Base-by-base conservation (phyloP, 2,888 invertebrate species). In the Amiota minor region DNA sequence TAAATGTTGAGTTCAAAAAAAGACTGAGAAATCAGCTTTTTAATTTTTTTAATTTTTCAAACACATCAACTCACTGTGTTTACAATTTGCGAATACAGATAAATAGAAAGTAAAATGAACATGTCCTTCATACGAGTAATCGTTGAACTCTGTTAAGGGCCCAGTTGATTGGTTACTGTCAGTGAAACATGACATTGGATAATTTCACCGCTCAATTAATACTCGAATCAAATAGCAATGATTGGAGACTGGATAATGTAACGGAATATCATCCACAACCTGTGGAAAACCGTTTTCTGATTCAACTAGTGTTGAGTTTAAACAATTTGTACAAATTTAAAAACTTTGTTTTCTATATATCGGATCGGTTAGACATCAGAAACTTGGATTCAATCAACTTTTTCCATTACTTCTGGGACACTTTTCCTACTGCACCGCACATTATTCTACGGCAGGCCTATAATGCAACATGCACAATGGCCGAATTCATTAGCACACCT, bases 301-400 rank as follows among this genome's bases (percentile, higher is more conserved):
- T 86, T 4, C 72, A 84, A 2, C 46, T 87, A 9, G 49, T 87
- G n/a, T 53, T 49, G 1, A 73, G 75, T 14, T 71, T 87, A 18
- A 71, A 85, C 55, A 69, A 76, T 4, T 18, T 78, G 12, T 79
- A 82, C 61, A 71, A 77, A 4, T 87, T 88, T 16, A 80, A 79
- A 64, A 88, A 84, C 69, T 79, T 85, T 14, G 76, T 87, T 0
- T 83, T 88, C n/a, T 87, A 81, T 61, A 77, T 88, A 70, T 84
- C 88, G 56, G 82, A 85, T 53, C 62, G 76, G 12, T 68, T 88
- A n/a, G 72, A 78, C n/a, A 18, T 78, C 1, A 77, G 74, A 12
- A 72, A 77, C n/a, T 73, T 73, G 1, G 71, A 62, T 0, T 74
- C 78, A 0, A 16, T 20, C 1, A 72, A 78, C 1, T 85, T 87